Base-by-base conservation (phyloP, 2,113 vertebrate species). In the Diphyllodes magnificus region DNA sequence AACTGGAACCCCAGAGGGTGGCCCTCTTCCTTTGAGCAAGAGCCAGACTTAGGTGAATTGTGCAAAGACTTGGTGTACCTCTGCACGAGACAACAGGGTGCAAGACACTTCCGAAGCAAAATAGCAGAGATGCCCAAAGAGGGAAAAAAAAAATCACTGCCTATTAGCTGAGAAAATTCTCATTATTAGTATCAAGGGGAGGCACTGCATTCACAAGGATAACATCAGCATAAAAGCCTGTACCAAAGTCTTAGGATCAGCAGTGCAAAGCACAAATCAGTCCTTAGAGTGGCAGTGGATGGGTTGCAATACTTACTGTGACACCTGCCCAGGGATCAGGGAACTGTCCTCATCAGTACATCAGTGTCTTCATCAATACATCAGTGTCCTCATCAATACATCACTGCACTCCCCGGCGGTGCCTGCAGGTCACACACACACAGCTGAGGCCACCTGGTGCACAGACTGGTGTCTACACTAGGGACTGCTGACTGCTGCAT, bases 311-410 rank as follows among this genome's bases (percentile, higher is more conserved):
- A 90, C 54, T 95, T 81, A 93, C 64, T 86, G 5, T 59, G 95
- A 90, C 93, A 91, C 87, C 92, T 92, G 90, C 90, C 59, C 90
- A 83, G 49, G 25, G 88, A 19, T 77, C 73, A 91, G 80, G 47
- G 87, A 75, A 72, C 24, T 47, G 54, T 70, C 28, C 45, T 91
- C 79, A 79, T 21, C 51, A 31, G 2, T 16, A 17, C 44, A 6
- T 23, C 60, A 40, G 60, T 6, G 44, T 23, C 4, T 44, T n/a
- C 61, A 21, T 35, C 53, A 51, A 6, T 15, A 16, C 40, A 13
- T n/a, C 23, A 9, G 50, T 6, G 57, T 63, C 5, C 24, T 64
- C 53, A 45, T 5, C 57, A 35, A 7, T 11, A 3, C 25, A 5
- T 50, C 69, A 47, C 24, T 23, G 87, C 40, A 3, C 17, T 56